Percentiles rank a stretch among this genome's conserved stretches.
Evolutionary conservation across 2,797 vertebrate genomes (phyloP).

Genomic region (Sebastes trivittatus): DNA sequence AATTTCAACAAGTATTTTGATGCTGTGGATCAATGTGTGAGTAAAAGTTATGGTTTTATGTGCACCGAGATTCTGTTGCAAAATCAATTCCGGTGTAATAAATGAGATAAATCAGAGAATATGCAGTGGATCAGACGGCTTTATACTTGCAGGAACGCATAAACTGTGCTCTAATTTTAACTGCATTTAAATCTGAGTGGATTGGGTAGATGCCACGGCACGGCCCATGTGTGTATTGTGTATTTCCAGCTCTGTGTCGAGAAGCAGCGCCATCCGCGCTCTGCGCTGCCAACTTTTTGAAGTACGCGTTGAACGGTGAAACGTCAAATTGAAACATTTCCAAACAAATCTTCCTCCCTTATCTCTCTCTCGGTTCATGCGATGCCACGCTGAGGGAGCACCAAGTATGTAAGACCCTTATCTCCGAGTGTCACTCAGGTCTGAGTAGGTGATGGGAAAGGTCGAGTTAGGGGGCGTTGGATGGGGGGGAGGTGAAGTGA

Average conservation of each 20-base stretch:
- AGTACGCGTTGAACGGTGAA: conserved; percentile 23
- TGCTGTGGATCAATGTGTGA: not conserved
- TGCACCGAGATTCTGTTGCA: not conserved
- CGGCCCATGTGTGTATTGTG: conserved; percentile 3
- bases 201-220: conserved; percentile 17
- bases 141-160: not conserved
- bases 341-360: not conserved
- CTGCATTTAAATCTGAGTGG: conserved; percentile 16
- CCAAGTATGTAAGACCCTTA: conserved; percentile 30
- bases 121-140: not conserved
- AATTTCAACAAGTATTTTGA: conserved; percentile 5
- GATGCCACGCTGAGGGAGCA: conserved; percentile 5
- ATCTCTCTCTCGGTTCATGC: not conserved
- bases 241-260: conserved; percentile 31
- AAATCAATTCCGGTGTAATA: not conserved
- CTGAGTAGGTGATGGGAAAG: conserved; percentile 10
- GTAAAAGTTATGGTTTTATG: not conserved
- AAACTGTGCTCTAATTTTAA: conserved; percentile 36
- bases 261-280: conserved; percentile 12
- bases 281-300: conserved; percentile 30
- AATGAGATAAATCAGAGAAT: not conserved
- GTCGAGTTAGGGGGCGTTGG: not conserved
- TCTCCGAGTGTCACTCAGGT: conserved; percentile 18
- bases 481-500: not conserved
- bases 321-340: conserved; percentile 38